These are phyloP conservation scores for Bembecia ichneumoniformis DNA, from an alignment of 2,888 invertebrate genomes.

Conservation along the genomic window DNA sequence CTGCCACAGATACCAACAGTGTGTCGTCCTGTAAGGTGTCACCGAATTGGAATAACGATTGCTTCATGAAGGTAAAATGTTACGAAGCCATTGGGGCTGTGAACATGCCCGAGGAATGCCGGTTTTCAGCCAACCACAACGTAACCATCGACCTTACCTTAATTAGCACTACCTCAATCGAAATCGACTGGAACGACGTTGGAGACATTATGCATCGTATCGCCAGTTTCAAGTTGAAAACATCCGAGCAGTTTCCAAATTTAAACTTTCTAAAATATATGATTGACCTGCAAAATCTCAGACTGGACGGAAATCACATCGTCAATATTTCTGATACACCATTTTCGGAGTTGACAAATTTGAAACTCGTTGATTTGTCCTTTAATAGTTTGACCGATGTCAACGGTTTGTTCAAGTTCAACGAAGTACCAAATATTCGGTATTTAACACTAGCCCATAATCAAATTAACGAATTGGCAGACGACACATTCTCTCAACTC, in stretches of 20 bases:
- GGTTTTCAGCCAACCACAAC: conserved; percentile 38
- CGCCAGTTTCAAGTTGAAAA: no score
- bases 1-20: background rate
- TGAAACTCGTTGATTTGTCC: conserved; percentile 42
- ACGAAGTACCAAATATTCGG: conserved; percentile 31
- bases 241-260: no score
- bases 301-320: no score
- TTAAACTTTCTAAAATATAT: no score
- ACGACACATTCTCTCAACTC: conserved; percentile 36
- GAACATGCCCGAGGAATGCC: conserved; percentile 31
- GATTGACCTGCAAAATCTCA: no score
- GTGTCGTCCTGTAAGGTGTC: no score
- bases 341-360: conserved; percentile 30
- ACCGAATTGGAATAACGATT: conserved; percentile 16
- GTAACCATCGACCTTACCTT: conserved; percentile 37
- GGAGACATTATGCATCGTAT: background rate
- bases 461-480: conserved; percentile 29
- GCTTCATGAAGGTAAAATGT: conserved; percentile 37
- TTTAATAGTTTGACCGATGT: conserved; percentile 35
- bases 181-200: background rate
- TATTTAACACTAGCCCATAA: conserved; percentile 39
- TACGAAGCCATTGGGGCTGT: conserved; percentile 25
- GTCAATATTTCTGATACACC: no score
- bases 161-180: conserved; percentile 1
- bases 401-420: conserved; percentile 38